phyloP scores from a whole-genome alignment of 2,888 invertebrate species.

The Girardia tigrina region DNA sequence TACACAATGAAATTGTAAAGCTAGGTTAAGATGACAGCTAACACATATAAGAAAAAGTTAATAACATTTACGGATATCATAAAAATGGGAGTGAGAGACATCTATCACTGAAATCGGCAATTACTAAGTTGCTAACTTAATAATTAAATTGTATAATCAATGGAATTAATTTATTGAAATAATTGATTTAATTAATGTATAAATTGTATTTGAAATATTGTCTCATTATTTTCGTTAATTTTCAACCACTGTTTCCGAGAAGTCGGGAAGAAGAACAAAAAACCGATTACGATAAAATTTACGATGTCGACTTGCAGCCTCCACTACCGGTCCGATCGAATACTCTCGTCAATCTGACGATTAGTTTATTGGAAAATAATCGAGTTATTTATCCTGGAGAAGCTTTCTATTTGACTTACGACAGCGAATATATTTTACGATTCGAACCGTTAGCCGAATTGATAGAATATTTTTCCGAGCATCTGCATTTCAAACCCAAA shows the following conservation, averaged over 20 bases:
- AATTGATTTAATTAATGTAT: background rate
- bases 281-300: background rate
- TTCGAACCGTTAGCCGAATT: background rate
- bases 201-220: background rate
- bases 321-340: background rate
- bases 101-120: too few relatives aligned
- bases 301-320: background rate
- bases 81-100: too few relatives aligned
- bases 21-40: too few relatives aligned
- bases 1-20: too few relatives aligned
- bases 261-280: background rate
- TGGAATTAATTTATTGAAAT: background rate
- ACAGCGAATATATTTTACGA: background rate
- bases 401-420: conserved; percentile 6
- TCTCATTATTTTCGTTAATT: background rate
- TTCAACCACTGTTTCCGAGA: too few relatives aligned
- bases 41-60: too few relatives aligned
- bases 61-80: too few relatives aligned
- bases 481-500: background rate
- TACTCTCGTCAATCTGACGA: background rate
- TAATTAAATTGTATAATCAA: background rate
- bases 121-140: too few relatives aligned
- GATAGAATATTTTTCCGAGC: background rate
- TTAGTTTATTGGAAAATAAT: background rate
- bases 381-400: background rate